phyloP scores from a whole-genome alignment of 2,888 invertebrate genomes.

The Lamproptera curius region DNA sequence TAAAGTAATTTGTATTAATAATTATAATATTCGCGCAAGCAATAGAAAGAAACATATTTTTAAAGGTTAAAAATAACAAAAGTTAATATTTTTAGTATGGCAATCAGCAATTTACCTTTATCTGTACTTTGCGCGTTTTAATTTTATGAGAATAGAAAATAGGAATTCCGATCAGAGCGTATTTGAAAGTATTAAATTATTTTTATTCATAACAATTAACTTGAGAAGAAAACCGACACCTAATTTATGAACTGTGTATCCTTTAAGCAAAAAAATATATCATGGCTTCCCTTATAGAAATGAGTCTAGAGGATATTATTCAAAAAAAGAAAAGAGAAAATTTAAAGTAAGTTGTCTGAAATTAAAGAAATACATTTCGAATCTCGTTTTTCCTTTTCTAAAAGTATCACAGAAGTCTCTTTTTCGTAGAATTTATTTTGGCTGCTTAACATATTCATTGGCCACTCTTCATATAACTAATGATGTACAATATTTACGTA shows the following conservation, averaged over 20 bases:
- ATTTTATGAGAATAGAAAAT: background rate
- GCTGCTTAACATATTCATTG: too few relatives aligned
- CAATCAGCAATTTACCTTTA: background rate
- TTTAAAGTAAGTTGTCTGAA: conserved; percentile 40
- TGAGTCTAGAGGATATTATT: conserved; percentile 73
- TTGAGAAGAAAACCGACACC: background rate
- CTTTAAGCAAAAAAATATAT: conserved; percentile 1
- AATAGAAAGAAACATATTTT: too few relatives aligned
- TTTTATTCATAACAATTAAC: background rate
- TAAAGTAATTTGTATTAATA: too few relatives aligned
- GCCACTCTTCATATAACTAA: too few relatives aligned
- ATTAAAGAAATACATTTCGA: too few relatives aligned
- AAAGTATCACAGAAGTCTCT: too few relatives aligned
- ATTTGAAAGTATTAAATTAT: background rate
- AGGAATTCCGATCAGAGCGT: background rate
- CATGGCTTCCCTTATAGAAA: conserved; percentile 60
- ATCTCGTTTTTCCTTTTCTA: too few relatives aligned
- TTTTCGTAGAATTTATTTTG: too few relatives aligned
- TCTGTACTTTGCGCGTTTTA: background rate
- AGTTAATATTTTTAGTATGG: too few relatives aligned
- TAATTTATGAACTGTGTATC: background rate
- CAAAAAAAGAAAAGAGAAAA: conserved; percentile 57
- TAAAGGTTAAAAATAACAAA: too few relatives aligned
- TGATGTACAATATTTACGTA: too few relatives aligned
- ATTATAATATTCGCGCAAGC: too few relatives aligned